Conservation (phyloP, 2,888 invertebrate genomes). For the Ganaspis brasiliensis region DNA sequence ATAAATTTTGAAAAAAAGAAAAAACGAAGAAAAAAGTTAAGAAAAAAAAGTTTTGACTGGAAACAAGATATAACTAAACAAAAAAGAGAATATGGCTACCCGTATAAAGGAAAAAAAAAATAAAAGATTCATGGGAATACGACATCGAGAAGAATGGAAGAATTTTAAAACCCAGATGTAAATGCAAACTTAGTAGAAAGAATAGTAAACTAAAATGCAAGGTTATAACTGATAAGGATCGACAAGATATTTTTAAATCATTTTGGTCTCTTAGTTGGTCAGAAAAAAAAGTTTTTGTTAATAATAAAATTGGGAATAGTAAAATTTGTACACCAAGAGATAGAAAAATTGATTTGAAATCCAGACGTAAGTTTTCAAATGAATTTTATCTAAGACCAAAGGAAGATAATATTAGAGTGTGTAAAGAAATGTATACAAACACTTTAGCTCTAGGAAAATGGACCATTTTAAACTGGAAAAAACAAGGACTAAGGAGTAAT, state of each 20-base stretch:
- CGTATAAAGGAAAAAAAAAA: constrained; percentile 1
- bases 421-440: constrained; percentile 1
- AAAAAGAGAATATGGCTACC: constrained; percentile 5
- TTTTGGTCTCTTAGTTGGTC: background rate
- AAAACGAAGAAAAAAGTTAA: constrained; percentile 3
- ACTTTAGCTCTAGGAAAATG: background rate
- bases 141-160: constrained; percentile 3
- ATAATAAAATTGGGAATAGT: background rate
- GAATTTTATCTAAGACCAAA: background rate
- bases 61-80: background rate
- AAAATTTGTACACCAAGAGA: background rate
- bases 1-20: constrained; percentile 18
- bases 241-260: background rate
- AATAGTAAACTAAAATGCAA: background rate
- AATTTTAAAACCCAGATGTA: background rate
- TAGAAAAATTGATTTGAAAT: constrained; percentile 2
- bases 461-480: background rate
- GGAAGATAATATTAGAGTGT: constrained; percentile 9
- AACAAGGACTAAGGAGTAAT: constrained; percentile 6
- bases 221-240: background rate
- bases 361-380: background rate
- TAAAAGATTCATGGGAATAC: background rate
- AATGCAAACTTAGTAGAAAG: constrained; percentile 5
- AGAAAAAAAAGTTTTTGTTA: background rate
- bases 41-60: constrained; percentile 5